Conservation (phyloP, 2,888 invertebrate genomes). For the Abrostola triplasia region DNA sequence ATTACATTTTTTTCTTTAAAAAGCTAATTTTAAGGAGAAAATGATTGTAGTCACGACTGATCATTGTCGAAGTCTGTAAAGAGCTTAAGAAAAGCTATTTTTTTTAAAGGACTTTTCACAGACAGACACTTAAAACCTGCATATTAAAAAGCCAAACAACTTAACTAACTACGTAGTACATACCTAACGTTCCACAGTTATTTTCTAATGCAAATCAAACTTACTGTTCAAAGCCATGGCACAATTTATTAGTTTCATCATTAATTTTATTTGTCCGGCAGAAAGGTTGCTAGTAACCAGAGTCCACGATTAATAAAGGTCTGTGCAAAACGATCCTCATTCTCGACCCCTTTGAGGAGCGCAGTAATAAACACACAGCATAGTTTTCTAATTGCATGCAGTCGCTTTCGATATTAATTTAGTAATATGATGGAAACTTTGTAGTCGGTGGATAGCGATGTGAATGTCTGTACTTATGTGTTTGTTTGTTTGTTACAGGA, state of each 20-base stretch:
- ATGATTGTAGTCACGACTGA: too few species aligned
- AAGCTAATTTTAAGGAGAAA: too few species aligned
- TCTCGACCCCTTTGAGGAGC: conserved; percentile 27
- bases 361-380: conserved; percentile 31
- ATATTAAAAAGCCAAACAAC: too few species aligned
- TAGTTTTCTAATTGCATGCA: conserved; percentile 40
- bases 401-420: conserved; percentile 34
- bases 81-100: too few species aligned
- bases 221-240: background rate
- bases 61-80: too few species aligned
- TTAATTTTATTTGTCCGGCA: background rate
- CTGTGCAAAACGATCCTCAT: conserved; percentile 16
- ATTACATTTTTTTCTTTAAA: too few species aligned
- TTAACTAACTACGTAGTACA: too few species aligned
- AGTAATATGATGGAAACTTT: conserved; percentile 22
- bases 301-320: conserved; percentile 15
- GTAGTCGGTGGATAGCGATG: background rate
- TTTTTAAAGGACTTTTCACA: too few species aligned
- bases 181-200: too few species aligned
- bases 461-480: conserved; percentile 22
- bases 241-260: background rate
- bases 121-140: too few species aligned
- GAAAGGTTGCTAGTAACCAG: background rate
- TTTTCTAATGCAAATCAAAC: too few species aligned
- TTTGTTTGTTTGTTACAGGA: conserved; percentile 79